These are phyloP conservation scores for Rhagologus leucostigma DNA, from an alignment of 2,113 vertebrate species.

Conservation along the genomic window DNA sequence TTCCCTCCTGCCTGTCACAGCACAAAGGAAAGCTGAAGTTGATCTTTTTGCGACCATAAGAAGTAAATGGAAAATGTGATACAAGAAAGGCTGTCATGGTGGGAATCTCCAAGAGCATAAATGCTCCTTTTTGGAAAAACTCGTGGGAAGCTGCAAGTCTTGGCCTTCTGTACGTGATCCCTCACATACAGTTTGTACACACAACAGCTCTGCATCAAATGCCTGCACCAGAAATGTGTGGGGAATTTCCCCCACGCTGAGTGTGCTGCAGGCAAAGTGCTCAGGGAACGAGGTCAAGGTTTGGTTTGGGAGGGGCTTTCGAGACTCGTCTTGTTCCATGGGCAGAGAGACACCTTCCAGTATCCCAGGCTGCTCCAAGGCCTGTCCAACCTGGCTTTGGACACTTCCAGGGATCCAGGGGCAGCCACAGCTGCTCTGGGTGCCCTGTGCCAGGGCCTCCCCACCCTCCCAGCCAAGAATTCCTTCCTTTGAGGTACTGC, in stretches of 20 bases:
- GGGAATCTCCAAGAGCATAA: not conserved
- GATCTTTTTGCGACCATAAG: not conserved
- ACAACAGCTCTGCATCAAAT: accelerated
- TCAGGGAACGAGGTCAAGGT: not conserved
- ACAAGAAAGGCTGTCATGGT: not conserved
- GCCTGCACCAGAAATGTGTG: accelerated
- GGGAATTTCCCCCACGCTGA: not conserved
- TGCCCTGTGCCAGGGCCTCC: not conserved
- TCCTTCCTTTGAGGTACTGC: not conserved
- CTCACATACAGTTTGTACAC: accelerated
- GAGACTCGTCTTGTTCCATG: not conserved
- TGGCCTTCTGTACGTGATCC: not conserved
- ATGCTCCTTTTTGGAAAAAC: not conserved
- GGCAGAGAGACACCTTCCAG: not conserved
- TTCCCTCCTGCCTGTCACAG: not conserved
- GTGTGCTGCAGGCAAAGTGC: not conserved
- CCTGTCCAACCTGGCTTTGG: not conserved
- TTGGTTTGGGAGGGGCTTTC: not conserved
- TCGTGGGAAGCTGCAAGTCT: not conserved
- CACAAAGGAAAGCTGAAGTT: not conserved
- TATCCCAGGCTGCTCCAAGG: not conserved
- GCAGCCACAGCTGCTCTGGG: not conserved
- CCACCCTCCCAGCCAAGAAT: not conserved
- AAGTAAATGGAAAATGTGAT: not conserved
- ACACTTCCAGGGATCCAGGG: not conserved